Evolutionary conservation across 2,113 vertebrate species (phyloP), one percentile per base, ranked within the genome.

Genomic region (Puntigrus tetrazona): DNA sequence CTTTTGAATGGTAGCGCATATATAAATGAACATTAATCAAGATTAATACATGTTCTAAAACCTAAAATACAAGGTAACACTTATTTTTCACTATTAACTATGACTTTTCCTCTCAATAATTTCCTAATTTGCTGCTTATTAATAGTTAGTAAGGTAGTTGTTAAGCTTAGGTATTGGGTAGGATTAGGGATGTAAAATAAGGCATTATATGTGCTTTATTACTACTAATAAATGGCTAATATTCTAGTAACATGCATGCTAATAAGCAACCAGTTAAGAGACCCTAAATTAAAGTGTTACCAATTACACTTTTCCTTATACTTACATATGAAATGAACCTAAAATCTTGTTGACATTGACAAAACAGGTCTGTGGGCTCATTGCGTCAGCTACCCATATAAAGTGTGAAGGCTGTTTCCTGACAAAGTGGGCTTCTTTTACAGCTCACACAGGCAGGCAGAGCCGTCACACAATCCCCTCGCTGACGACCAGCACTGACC

Each of bases 361-460:
- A 70, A 70, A 65, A 34, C 29, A 8, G 65, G 3, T 38, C 65
- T 38, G 9, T 22, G 65, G 52, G 52, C 22, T 55, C 11, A 20
- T 69, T 69, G 65, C 1, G 0, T 43, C 22, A 73, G 6, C n/a
- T 83, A 16, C 31, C 27, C 65, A 45, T 82, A 75, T 78, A 27
- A 73, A 16, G 10, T 61, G 52, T 45, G n/a, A 85, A 91, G 87
- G 87, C 89, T 89, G 92, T 90, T n/a, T 90, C 87, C 86, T 91
- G 91, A 92, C 89, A 90, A 92, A 89, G 88, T 84, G 85, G 91
- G 89, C 87, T 93, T 90, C 91, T 92, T 92, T 94, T 94, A 92
- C 93, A 89, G 91, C 89, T 84, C 83, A 74, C 69, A 80, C 50
- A 61, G 89, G 87, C 90, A 87, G 91, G 85, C 88, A 91, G 87